Evolutionary conservation across 1,140 invertebrate genomes (phyloP), one percentile per base, ranked within the genome.

Genomic region (Drosophila orosa): DNA sequence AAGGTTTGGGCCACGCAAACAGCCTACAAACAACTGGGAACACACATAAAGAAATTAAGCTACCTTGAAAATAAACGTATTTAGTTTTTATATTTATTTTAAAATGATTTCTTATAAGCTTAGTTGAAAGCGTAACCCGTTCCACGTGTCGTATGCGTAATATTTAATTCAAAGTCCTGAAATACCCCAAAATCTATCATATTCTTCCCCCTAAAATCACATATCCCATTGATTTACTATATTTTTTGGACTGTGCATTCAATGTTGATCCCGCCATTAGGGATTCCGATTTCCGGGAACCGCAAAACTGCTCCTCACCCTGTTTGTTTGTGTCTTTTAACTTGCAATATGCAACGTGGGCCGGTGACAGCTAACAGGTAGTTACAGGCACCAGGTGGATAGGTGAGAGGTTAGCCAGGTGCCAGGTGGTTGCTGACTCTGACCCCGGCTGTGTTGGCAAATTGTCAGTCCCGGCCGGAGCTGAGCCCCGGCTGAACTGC

Each of bases 281-380:
- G 33, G 7, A 27, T 27, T 45, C 35, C 19, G 12, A 17, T n/a
- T 27, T 35, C 35, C 13, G 17, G 60, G 31, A 58, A 54, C 66
- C 66, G 39, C 71, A 80, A 63, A 33, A 15, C n/a, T 39, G 59
- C 19, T 7, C 33, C 25, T 29, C 17, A 19, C 48, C 31, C 19
- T 31, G 48, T 47, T 56, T 44, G 63, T 50, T 65, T 71, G 50
- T 57, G 59, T 73, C 77, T 82, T 75, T 75, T 63, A 86, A 82
- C 74, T 74, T 81, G 69, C 61, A 78, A 82, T 71, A 78, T 77
- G 66, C 67, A 68, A 42, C 31, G 50, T 63, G 47, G 62, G 29
- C 39, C 55, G 60, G 39, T 71, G 74, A 56, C 59, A 67, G 59
- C 57, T 44, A 48, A n/a, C 24, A 59, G 27, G 55, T n/a, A n/a